phyloP scores from a whole-genome alignment of 2,888 invertebrate genomes.

The Aspidiotus rigidus region DNA sequence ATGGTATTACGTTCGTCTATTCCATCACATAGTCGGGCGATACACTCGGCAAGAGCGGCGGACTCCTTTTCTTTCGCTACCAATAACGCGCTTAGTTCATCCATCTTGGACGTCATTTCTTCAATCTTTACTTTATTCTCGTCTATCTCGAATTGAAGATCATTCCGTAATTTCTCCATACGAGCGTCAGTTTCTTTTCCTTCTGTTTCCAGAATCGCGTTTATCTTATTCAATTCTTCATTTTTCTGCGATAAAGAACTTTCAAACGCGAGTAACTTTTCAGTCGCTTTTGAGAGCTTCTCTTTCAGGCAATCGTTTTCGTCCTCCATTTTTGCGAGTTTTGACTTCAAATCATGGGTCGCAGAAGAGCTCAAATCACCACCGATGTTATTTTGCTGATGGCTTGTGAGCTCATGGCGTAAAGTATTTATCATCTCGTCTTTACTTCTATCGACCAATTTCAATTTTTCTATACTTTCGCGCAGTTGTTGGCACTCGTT shows the following conservation, averaged over 20 bases:
- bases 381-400: slow-evolving; percentile 1
- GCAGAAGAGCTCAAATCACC: neutral
- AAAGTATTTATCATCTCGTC: slow-evolving; percentile 18
- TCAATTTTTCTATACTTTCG: slow-evolving; percentile 14
- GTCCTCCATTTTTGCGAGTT: slow-evolving; percentile 48
- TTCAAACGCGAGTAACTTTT: slow-evolving; percentile 35
- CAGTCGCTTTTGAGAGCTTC: slow-evolving; percentile 32
- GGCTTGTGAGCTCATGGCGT: neutral
- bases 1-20: neutral
- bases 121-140: slow-evolving; percentile 34
- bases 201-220: slow-evolving; percentile 17
- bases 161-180: slow-evolving; percentile 28
- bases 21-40: slow-evolving; percentile 2
- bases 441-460: slow-evolving; percentile 14
- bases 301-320: slow-evolving; percentile 29
- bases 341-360: slow-evolving; percentile 49
- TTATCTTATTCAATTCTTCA: slow-evolving; percentile 35
- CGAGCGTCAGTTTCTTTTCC: slow-evolving; percentile 18
- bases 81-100: slow-evolving; percentile 29
- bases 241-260: slow-evolving; percentile 36
- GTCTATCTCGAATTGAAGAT: slow-evolving; percentile 23
- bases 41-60: slow-evolving; percentile 27
- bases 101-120: slow-evolving; percentile 33
- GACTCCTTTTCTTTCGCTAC: slow-evolving; percentile 19
- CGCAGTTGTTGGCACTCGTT: slow-evolving; percentile 1